Base-by-base conservation (phyloP, 2,113 vertebrate species). In the Genyomyrus donnyi region DNA sequence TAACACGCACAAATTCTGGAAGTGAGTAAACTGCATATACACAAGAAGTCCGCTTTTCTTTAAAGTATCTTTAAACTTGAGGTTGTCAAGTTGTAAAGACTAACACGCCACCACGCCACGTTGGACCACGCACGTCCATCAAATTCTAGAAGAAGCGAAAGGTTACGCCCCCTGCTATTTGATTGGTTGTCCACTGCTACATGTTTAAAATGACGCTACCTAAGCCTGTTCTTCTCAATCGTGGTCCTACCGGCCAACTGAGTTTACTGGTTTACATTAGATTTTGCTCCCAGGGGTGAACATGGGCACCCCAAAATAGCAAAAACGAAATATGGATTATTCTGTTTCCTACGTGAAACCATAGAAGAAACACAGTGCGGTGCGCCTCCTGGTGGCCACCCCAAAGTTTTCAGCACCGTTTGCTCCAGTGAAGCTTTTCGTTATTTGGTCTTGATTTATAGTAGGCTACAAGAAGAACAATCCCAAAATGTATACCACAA, bases 51-150 rank as follows among this genome's bases (percentile, higher is more conserved):
- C 8, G 46, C 6, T 48, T 84, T 46, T 46, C 83, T 46, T 85
- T 19, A 2, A 48, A 85, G 19, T 85, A 48, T 85, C 83, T 48
- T 24, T 46, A 85, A 24, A 46, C 42, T n/a, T 24, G 17, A 24
- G 45, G 24, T n/a, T 85, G 80, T 46, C 45, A 10, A 45, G 39
- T 15, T 7, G 19, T 46, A 24, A 42, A 3, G 19, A 17, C 19
- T 83, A 39, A 83, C 17, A 45, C 83, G 83, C 83, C 83, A 85
- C 83, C 17, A 45, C 83, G 83, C 83, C 83, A 85, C 83, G 83
- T 85, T 85, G 83, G 24, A 85, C 35, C 17, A 48, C 19, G 42
- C 39, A 85, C 21, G 83, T 48, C 83, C 35, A 85, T 85, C 83
- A 85, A 85, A 83, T 42, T 35, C 13, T 35, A 39, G 1, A 24